Evolutionary conservation across 2,888 invertebrate species (phyloP), one percentile per base, ranked within the genome.

Genomic region (Hybos culiciformis): DNA sequence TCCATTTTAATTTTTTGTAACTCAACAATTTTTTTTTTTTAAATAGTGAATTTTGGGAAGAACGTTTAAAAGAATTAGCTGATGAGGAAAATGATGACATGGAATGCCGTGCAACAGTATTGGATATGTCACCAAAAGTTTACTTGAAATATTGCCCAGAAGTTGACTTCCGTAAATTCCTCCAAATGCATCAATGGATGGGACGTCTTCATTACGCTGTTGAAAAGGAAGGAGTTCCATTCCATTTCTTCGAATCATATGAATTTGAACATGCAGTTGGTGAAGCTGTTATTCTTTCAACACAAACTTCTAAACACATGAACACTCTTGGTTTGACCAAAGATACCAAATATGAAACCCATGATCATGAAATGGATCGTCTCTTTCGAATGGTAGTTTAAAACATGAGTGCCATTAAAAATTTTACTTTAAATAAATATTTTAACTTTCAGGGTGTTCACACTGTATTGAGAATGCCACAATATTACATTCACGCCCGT

Each of bases 391-490:
- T 31, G 37, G 48, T 46, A 15, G 3, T 15, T 33, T 9, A 3
- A 7, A 7, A 9, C 7, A 4, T 18, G 17, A 18, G 9, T 5
- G 4, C 9, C 5, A 17, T 14, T 9, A 17, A 4, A 9, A 17
- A 17, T n/a, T n/a, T n/a, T n/a, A n/a, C n/a, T n/a, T n/a, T n/a
- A n/a, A n/a, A n/a, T 20, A 4, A 6, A 6, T 2, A 1, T 12
- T 6, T 14, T 12, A 11, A 5, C 8, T 7, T 14, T 11, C 19
- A 47, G 47, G 34, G 45, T 11, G 39, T 47, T 23, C 43, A 45
- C 31, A 45, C 47, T 7, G 12, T 47, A 11, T 38, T 47, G 9
- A 45, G 41, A 14, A 9, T 47, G 1, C 43, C 38, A 14, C 19
- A 20, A 7, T 33, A 32, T 24, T 37, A 29, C n/a, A 29, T 37